A percentile compares a stretch with the other conserved stretches of the same genome.
Conservation (phyloP, 2,888 invertebrate genomes). For the Drosophila pseudotalamancana region DNA sequence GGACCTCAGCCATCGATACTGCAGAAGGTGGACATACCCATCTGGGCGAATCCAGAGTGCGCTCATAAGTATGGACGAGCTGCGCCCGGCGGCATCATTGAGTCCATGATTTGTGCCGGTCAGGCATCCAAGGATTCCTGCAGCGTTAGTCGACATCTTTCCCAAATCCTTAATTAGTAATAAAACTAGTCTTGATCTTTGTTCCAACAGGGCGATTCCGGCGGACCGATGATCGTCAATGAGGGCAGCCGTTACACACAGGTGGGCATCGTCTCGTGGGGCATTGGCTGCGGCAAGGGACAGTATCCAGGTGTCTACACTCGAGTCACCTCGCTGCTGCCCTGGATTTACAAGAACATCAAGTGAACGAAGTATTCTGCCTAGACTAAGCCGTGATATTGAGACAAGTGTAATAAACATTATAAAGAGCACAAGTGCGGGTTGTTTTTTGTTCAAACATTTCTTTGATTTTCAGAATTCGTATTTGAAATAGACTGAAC, state of each 20-base stretch:
- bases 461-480: too few species aligned
- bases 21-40: conserved; percentile 93
- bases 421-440: conserved; percentile 35
- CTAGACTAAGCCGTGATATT: conserved; percentile 75
- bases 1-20: conserved; percentile 92
- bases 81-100: conserved; percentile 94
- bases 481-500: too few species aligned
- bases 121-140: conserved; percentile 94
- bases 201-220: conserved; percentile 91
- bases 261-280: conserved; percentile 95
- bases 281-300: conserved; percentile 95
- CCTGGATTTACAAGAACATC: conserved; percentile 94
- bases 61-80: conserved; percentile 91
- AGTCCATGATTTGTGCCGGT: conserved; percentile 95
- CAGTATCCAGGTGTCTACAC: conserved; percentile 96
- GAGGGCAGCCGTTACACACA: conserved; percentile 91
- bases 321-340: conserved; percentile 91
- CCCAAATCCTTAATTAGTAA: not conserved
- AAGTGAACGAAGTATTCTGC: conserved; percentile 82
- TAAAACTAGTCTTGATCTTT: not conserved
- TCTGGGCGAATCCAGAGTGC: conserved; percentile 93
- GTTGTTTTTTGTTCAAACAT: too few species aligned
- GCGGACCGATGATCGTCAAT: conserved; percentile 93
- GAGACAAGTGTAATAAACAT: conserved; percentile 60
- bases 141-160: conserved; percentile 88